Conservation (phyloP, 2,888 invertebrate genomes). For the Leucophenga montana region DNA sequence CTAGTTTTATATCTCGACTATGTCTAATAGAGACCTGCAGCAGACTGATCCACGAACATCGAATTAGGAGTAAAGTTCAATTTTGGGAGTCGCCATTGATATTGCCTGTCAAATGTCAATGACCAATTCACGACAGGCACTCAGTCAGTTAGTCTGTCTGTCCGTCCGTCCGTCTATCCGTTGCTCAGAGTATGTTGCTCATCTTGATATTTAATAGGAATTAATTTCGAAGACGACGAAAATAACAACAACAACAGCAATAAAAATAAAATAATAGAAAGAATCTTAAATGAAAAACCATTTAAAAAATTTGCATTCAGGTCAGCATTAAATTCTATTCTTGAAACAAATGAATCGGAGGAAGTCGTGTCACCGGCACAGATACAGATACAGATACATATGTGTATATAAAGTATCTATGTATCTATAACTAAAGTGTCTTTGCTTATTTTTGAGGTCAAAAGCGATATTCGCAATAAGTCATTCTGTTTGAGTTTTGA, state of each 20-base stretch:
- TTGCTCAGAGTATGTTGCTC: background rate
- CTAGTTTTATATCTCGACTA: background rate
- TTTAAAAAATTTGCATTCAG: conserved; percentile 57
- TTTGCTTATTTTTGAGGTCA: conserved; percentile 50
- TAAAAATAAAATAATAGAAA: background rate
- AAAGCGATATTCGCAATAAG: conserved; percentile 54
- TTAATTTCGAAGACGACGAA: conserved; percentile 23
- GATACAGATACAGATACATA: too few relatives aligned
- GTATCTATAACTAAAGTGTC: background rate
- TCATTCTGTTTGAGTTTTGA: background rate
- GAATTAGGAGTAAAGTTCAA: too few relatives aligned
- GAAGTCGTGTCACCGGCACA: too few relatives aligned
- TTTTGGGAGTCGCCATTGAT: too few relatives aligned
- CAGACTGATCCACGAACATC: too few relatives aligned
- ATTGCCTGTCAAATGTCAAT: background rate
- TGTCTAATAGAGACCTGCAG: background rate
- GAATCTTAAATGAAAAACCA: conserved; percentile 22
- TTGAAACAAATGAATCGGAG: background rate
- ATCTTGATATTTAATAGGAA: conserved; percentile 2
- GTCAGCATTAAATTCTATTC: conserved; percentile 51
- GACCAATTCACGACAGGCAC: background rate
- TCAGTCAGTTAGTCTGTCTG: background rate
- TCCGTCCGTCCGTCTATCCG: conserved; percentile 12
- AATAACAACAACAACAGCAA: conserved; percentile 24
- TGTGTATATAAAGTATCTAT: too few relatives aligned